phyloP scores from a whole-genome alignment of 1,140 invertebrate genomes.

The Gryon sp. region DNA sequence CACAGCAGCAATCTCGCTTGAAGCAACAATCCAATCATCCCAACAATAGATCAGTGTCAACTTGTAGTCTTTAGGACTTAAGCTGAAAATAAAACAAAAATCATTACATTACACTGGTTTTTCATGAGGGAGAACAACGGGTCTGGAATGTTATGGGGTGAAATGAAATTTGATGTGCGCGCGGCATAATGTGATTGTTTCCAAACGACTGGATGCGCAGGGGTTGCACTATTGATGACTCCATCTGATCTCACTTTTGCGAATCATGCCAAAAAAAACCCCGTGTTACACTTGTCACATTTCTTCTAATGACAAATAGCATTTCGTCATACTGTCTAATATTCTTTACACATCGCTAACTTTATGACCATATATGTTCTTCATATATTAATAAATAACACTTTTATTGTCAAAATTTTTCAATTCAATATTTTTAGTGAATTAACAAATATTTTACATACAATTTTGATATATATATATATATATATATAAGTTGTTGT shows the following conservation, averaged over 20 bases:
- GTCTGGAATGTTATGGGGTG: constrained; percentile 31
- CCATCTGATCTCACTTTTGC: constrained; percentile 67
- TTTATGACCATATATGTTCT: not conserved
- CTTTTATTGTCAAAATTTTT: too few relatives aligned
- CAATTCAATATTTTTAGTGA: constrained; percentile 3
- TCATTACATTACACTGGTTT: constrained; percentile 74
- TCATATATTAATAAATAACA: not conserved
- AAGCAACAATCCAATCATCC: too few relatives aligned
- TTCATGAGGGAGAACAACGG: constrained; percentile 31
- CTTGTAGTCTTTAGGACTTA: constrained; percentile 38
- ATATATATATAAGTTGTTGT: too few relatives aligned
- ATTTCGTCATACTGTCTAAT: constrained; percentile 32
- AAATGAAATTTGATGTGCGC: constrained; percentile 67
- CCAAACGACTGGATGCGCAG: constrained; percentile 69
- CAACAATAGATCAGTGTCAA: constrained; percentile 44
- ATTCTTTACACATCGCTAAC: constrained; percentile 9
- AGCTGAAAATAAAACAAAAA: constrained; percentile 74
- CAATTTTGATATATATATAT: too few relatives aligned
- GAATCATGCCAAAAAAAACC: constrained; percentile 42
- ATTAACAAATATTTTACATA: too few relatives aligned
- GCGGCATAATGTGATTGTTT: constrained; percentile 79
- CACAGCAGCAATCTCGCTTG: too few relatives aligned
- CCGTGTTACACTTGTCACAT: constrained; percentile 44
- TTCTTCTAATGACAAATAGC: constrained; percentile 58
- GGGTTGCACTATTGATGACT: constrained; percentile 73